Evolutionary conservation across 2,113 vertebrate genomes (phyloP), one percentile per base, ranked within the genome.

Genomic region (Colistium nudipinnis): DNA sequence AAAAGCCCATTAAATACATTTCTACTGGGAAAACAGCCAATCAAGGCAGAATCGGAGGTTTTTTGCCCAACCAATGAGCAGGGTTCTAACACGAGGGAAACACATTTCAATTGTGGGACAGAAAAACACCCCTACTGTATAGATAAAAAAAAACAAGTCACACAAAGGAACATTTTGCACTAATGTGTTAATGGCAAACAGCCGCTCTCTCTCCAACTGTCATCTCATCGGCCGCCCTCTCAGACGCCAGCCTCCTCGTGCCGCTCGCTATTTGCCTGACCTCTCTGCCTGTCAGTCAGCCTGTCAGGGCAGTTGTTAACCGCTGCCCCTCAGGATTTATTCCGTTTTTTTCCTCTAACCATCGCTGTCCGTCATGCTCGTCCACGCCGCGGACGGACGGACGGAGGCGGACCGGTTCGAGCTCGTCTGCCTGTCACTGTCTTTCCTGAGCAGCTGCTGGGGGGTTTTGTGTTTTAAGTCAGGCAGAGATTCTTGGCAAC

Each of bases 391-490:
- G 39, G 8, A 28, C 39, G 7, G 33, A 30, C 11, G 2, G 16
- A 52, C 43, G 5, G 36, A 33, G 17, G 5, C 14, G 22, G 51
- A 44, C 68, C 49, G 62, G 57, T 63, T 70, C 63, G 52, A 31
- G 71, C 80, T 57, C 69, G 33, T 56, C 65, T 52, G 60, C 12
- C 60, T 65, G 66, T 80, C 72, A 65, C 47, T 43, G 31, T 73
- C 65, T 59, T 53, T 60, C 73, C 64, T 27, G n/a, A 54, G 43
- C 72, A 66, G 81, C 74, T 75, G 79, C 59, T 77, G 45, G 54
- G 62, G 52, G 55, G 14, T 10, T 14, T 52, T 65, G 69, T 71
- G 52, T 79, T 82, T 80, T 22, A 77, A 70, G 72, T 76, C 5
- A 55, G 56, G 36, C 9, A 60, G 56, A 60, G 35, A 81, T 73